phyloP scores from a whole-genome alignment of 2,888 invertebrate species.

The Fissipunctia ypsillon region DNA sequence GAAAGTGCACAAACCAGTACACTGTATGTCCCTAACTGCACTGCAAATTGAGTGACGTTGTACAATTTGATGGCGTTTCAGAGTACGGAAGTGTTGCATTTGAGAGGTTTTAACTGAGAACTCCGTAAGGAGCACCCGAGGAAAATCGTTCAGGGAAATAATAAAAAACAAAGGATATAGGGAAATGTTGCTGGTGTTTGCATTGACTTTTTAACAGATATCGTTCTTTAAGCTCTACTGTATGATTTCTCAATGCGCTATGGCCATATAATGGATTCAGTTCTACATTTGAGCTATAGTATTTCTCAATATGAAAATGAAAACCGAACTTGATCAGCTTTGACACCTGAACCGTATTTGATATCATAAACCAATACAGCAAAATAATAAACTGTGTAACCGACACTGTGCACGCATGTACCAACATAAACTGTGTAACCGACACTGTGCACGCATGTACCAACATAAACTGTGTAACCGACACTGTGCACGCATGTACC shows the following conservation, averaged over 20 bases:
- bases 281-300: constrained; percentile 17
- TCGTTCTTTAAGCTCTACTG: constrained; percentile 13
- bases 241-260: constrained; percentile 24
- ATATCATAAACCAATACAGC: constrained; percentile 34
- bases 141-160: not conserved
- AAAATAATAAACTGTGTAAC: constrained; percentile 46
- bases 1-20: constrained; percentile 52
- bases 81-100: constrained; percentile 11
- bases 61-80: constrained; percentile 18
- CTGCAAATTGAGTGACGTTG: constrained; percentile 40
- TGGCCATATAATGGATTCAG: constrained; percentile 5
- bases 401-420: constrained; percentile 38
- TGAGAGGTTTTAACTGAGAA: constrained; percentile 18
- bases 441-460: constrained; percentile 43
- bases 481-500: constrained; percentile 42
- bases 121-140: not conserved
- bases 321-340: constrained; percentile 26
- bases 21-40: constrained; percentile 38
- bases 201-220: constrained; percentile 4
- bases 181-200: not conserved
- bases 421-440: constrained; percentile 42
- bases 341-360: constrained; percentile 18
- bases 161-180: no score
- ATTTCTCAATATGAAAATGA: constrained; percentile 21
- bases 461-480: constrained; percentile 44